These are phyloP conservation scores for Pilophorus perplexus DNA, from an alignment of 2,888 invertebrate species.

Conservation along the genomic window DNA sequence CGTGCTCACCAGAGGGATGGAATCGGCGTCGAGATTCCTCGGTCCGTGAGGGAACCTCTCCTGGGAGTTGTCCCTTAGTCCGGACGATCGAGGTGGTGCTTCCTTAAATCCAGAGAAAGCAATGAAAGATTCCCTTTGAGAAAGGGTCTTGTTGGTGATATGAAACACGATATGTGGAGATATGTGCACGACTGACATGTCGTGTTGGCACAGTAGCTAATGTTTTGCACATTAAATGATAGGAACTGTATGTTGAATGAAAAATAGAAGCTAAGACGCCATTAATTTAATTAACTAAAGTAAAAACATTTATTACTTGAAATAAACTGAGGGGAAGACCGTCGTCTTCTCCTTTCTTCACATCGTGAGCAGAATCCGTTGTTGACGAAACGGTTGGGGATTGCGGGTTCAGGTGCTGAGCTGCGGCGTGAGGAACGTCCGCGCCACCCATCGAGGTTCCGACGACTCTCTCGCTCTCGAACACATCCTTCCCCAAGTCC, in stretches of 20 bases:
- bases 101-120: too few species aligned
- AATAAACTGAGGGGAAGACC: conserved; percentile 50
- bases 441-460: conserved; percentile 36
- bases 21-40: conserved; percentile 57
- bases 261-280: too few species aligned
- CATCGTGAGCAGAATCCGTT: conserved; percentile 41
- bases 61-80: conserved; percentile 50
- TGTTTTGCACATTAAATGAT: too few species aligned
- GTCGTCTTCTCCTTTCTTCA: conserved; percentile 41
- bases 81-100: conserved; percentile 50
- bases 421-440: conserved; percentile 38
- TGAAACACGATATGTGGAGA: too few species aligned
- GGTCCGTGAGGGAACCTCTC: conserved; percentile 77
- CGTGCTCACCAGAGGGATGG: conserved; percentile 51
- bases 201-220: too few species aligned
- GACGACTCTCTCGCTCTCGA: conserved; percentile 40
- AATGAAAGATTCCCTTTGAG: too few species aligned
- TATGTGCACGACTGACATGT: too few species aligned
- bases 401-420: conserved; percentile 49
- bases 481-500: conserved; percentile 48
- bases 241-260: too few species aligned
- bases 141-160: too few species aligned
- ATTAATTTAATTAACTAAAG: neutral
- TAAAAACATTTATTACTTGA: conserved; percentile 45
- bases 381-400: conserved; percentile 30